Percentiles rank a stretch among this genome's conserved stretches.
These are phyloP conservation scores for Allochrocebus solatus DNA, from an alignment of 2,797 vertebrate species.

Conservation along the genomic window DNA sequence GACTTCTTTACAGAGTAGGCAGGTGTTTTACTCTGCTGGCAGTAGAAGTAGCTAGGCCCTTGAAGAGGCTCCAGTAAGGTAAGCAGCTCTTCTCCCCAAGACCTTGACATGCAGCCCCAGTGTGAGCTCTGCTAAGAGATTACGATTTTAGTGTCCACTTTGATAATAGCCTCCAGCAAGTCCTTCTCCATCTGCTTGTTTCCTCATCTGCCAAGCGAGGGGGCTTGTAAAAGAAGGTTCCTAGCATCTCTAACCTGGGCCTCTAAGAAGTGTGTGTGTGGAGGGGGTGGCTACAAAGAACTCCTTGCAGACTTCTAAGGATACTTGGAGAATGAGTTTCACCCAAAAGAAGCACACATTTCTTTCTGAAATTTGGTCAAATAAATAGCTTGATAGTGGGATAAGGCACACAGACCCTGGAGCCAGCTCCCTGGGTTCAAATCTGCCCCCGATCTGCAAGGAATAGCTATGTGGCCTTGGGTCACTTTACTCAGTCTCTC, in stretches of 20 bases:
- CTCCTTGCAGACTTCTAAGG: not conserved
- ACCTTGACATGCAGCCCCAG: not conserved
- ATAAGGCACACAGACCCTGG: not conserved
- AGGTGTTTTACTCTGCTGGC: not conserved
- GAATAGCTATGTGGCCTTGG: not conserved
- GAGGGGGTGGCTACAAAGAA: not conserved
- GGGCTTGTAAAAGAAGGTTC: not conserved
- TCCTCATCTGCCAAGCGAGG: not conserved
- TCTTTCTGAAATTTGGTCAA: not conserved
- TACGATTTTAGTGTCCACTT: not conserved
- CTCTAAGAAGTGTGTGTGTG: not conserved
- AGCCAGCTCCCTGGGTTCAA: not conserved
- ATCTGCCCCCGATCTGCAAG: not conserved
- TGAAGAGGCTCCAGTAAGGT: not conserved
- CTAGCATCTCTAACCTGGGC: not conserved
- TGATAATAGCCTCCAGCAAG: not conserved
- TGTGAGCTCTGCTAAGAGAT: not conserved
- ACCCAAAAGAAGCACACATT: not conserved
- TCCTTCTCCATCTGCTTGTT: not conserved
- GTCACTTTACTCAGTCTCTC: not conserved
- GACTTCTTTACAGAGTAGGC: not conserved
- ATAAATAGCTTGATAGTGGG: not conserved
- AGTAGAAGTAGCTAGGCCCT: not conserved
- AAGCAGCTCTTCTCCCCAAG: not conserved
- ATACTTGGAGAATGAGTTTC: not conserved